Conservation (phyloP, 2,113 vertebrate genomes). For the Zosterops hypoxanthus region DNA sequence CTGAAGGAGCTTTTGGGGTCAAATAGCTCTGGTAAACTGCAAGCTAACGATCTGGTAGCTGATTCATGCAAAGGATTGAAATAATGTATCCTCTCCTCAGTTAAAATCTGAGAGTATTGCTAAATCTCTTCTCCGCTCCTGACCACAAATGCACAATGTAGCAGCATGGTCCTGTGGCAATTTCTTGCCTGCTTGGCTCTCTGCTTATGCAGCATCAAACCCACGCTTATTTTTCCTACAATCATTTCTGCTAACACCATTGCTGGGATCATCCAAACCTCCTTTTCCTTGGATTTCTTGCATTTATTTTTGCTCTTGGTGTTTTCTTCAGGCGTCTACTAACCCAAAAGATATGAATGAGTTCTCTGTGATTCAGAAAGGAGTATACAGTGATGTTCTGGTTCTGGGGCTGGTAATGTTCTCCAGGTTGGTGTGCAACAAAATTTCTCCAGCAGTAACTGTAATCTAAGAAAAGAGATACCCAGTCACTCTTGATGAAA, state of each 20-base stretch:
- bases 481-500: not conserved
- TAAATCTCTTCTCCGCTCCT: not conserved
- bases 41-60: not conserved
- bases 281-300: not conserved
- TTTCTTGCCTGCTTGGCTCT: not conserved
- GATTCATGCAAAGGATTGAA: not conserved
- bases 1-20: not conserved
- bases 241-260: not conserved
- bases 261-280: not conserved
- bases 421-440: slow-evolving; percentile 10
- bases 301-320: not conserved
- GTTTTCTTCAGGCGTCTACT: slow-evolving; percentile 12
- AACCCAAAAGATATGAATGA: slow-evolving; percentile 48
- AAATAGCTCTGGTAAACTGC: not conserved
- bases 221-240: not conserved
- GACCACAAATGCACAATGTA: not conserved
- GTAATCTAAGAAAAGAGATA: slow-evolving; percentile 57
- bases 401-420: not conserved
- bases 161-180: not conserved
- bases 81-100: not conserved
- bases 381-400: not conserved
- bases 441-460: slow-evolving; percentile 65
- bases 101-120: not conserved
- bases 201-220: not conserved
- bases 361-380: slow-evolving; percentile 32